phyloP scores from a whole-genome alignment of 2,113 vertebrate genomes.

The Sphyrna mokarran region DNA sequence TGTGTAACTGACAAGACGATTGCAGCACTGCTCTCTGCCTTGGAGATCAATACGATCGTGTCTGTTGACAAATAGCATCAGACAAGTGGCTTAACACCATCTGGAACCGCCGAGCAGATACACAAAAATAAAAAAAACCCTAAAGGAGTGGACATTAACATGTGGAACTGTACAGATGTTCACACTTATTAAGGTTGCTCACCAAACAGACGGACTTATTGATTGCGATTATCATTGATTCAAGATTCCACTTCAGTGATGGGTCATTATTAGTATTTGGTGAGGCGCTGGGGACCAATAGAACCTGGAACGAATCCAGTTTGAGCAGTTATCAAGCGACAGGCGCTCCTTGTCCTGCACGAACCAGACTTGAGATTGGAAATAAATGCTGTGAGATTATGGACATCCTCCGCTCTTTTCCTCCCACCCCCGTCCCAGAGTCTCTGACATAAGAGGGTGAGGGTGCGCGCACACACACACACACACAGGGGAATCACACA shows the following conservation, averaged over 20 bases:
- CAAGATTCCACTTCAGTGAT: not conserved
- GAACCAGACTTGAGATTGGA: not conserved
- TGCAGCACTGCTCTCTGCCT: constrained; percentile 52
- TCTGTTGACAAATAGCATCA: constrained; percentile 59
- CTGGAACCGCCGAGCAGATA: constrained; percentile 47
- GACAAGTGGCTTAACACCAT: constrained; percentile 57
- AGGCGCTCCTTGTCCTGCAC: not conserved
- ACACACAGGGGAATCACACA: not conserved
- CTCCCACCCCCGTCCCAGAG: not conserved
- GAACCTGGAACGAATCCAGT: not conserved
- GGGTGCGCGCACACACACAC: not conserved
- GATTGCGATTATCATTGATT: not conserved
- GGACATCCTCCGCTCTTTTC: not conserved
- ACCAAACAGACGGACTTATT: not conserved
- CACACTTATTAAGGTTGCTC: not conserved
- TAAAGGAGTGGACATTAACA: not conserved
- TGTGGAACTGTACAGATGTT: not conserved
- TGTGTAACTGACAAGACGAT: constrained; percentile 45
- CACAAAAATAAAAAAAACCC: no score
- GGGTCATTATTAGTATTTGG: not conserved
- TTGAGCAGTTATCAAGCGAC: not conserved
- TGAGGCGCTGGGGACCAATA: no score
- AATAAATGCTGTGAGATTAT: not conserved
- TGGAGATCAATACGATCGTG: constrained; percentile 56
- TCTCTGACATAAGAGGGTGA: not conserved